These are phyloP conservation scores for Borostomias antarcticus DNA, from an alignment of 2,797 vertebrate genomes.

Conservation along the genomic window DNA sequence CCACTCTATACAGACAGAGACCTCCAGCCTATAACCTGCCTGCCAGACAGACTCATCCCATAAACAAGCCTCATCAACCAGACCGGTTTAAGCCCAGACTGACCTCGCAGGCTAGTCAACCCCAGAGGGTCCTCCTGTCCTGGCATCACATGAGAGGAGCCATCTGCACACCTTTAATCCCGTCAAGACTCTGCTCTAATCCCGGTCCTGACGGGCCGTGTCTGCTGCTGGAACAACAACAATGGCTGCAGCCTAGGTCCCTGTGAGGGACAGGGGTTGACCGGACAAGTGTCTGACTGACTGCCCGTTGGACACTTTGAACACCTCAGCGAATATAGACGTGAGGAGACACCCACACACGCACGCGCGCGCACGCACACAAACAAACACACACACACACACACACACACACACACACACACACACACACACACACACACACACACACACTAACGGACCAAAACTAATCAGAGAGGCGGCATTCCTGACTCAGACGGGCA, in stretches of 20 bases:
- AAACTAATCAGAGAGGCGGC: constrained; percentile 9
- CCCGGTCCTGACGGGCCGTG: constrained; percentile 53
- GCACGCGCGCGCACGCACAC: too few relatives aligned
- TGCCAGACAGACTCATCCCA: too few relatives aligned
- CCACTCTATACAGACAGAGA: too few relatives aligned
- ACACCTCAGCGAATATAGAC: not conserved
- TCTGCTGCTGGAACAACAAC: constrained; percentile 55
- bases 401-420: not conserved
- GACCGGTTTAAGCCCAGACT: not conserved
- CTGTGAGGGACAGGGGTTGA: constrained; percentile 13
- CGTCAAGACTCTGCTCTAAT: constrained; percentile 63
- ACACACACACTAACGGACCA: too few relatives aligned
- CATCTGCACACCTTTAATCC: constrained; percentile 70
- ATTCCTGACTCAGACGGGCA: not conserved
- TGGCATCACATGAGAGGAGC: constrained; percentile 66
- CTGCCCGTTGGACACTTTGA: constrained; percentile 11
- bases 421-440: not conserved
- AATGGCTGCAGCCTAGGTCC: not conserved
- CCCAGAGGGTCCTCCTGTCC: constrained; percentile 24
- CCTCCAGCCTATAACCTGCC: too few relatives aligned
- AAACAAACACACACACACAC: not conserved
- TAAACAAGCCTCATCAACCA: too few relatives aligned
- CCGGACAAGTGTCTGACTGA: too few relatives aligned
- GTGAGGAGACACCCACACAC: too few relatives aligned
- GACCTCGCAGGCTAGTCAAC: not conserved